These are phyloP conservation scores for Diadromus collaris DNA, from an alignment of 2,888 invertebrate genomes.

Conservation along the genomic window DNA sequence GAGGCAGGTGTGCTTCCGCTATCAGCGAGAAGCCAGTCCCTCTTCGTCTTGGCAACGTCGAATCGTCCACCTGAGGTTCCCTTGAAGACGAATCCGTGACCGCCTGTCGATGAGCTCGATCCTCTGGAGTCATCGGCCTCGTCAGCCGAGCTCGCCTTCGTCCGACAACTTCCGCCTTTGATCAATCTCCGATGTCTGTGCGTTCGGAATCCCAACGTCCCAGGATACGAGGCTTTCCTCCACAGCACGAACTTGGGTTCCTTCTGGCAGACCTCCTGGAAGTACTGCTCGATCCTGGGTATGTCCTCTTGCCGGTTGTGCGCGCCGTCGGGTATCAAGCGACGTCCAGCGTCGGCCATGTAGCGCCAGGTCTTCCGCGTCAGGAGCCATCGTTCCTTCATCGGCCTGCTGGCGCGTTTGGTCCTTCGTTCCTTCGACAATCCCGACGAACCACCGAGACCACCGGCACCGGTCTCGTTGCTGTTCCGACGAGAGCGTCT, in stretches of 20 bases:
- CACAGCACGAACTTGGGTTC: conserved; percentile 91
- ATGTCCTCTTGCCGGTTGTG: conserved; percentile 89
- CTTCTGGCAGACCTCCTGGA: conserved; percentile 90
- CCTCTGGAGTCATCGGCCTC: conserved; percentile 82
- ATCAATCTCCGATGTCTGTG: conserved; percentile 82
- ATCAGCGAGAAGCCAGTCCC: conserved; percentile 83
- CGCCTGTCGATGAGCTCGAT: conserved; percentile 66
- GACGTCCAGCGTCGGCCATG: conserved; percentile 95
- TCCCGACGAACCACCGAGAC: conserved; percentile 71
- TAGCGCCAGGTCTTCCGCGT: conserved; percentile 95
- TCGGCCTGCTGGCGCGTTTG: conserved; percentile 83
- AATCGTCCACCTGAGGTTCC: conserved; percentile 84
- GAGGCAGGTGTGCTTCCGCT: conserved; percentile 75
- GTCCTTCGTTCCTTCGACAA: conserved; percentile 83
- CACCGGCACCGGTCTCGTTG: conserved; percentile 69
- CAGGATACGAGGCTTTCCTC: conserved; percentile 92
- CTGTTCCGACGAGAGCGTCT: conserved; percentile 78
- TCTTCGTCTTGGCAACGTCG: conserved; percentile 86
- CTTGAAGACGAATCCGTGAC: conserved; percentile 77
- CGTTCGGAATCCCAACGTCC: conserved; percentile 82
- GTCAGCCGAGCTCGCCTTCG: conserved; percentile 85
- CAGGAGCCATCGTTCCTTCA: conserved; percentile 92
- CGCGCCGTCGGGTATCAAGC: conserved; percentile 91
- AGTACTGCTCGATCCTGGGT: conserved; percentile 91
- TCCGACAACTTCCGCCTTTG: conserved; percentile 86